phyloP scores from a whole-genome alignment of 2,888 invertebrate genomes.

The Trichacis sp. region DNA sequence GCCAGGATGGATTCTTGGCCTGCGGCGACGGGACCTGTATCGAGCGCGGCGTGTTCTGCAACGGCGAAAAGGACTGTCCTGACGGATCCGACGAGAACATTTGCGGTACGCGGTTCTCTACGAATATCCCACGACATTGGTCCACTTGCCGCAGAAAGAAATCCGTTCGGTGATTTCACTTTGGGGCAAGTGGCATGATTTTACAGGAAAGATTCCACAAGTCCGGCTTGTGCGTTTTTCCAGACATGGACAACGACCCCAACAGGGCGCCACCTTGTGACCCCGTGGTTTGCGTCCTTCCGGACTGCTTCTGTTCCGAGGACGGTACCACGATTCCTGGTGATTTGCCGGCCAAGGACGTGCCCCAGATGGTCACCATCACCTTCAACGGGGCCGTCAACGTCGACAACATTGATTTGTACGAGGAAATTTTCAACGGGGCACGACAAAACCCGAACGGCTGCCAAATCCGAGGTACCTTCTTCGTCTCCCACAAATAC shows the following conservation, averaged over 20 bases:
- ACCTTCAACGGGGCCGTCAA: constrained; percentile 96
- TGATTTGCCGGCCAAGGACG: constrained; percentile 84
- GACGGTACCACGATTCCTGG: constrained; percentile 91
- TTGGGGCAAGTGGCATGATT: no score
- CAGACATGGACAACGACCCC: constrained; percentile 93
- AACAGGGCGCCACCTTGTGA: constrained; percentile 94
- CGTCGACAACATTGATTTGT: constrained; percentile 93
- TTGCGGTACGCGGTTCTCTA: constrained; percentile 92
- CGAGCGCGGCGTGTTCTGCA: constrained; percentile 91
- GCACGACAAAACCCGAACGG: constrained; percentile 93
- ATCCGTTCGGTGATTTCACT: no score
- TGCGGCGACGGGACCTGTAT: constrained; percentile 90
- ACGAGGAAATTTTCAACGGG: constrained; percentile 91
- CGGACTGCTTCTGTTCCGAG: constrained; percentile 93
- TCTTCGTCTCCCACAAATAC: constrained; percentile 93
- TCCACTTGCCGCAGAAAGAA: no score
- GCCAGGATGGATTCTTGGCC: constrained; percentile 87
- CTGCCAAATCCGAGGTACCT: constrained; percentile 92
- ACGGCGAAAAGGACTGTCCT: constrained; percentile 89
- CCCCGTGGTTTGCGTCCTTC: constrained; percentile 86
- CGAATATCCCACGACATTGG: no score
- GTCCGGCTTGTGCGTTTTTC: no score
- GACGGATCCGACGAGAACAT: constrained; percentile 92
- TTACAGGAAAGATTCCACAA: no score
- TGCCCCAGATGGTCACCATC: constrained; percentile 94